Evolutionary conservation across 2,113 vertebrate species (phyloP).

Genomic region (Grammomys surdaster): DNA sequence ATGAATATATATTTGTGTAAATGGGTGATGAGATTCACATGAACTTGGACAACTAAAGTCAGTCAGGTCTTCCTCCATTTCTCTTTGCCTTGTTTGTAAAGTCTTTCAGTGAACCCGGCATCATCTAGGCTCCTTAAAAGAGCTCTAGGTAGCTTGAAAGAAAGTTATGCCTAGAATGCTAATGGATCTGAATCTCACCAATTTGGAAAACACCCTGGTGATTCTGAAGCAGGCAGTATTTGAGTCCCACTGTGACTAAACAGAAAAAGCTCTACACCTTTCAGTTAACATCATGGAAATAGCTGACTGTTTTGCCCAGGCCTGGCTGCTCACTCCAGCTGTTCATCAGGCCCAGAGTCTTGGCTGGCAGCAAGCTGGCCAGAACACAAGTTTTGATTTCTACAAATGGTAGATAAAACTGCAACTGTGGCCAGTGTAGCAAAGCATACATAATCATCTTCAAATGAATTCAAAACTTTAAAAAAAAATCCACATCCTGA

Average conservation of each 20-base stretch:
- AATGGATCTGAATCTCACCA: not conserved
- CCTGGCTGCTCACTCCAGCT: not conserved
- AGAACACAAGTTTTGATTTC: slow-evolving; percentile 58
- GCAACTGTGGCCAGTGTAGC: not conserved
- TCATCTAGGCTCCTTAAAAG: not conserved
- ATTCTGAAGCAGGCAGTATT: not conserved
- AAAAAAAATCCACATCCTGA: not conserved
- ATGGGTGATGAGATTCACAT: not conserved
- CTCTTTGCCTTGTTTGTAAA: too few species aligned
- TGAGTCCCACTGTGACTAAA: not conserved
- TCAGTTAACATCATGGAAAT: slow-evolving; percentile 7
- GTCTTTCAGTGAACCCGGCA: not conserved
- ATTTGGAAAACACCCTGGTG: not conserved
- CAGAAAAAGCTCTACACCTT: not conserved
- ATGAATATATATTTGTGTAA: not conserved
- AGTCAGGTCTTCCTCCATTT: not conserved
- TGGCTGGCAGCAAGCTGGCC: slow-evolving; percentile 55
- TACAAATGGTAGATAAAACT: not conserved
- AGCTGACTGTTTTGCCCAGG: not conserved
- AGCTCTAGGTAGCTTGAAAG: not conserved
- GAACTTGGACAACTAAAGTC: not conserved
- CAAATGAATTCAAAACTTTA: slow-evolving; percentile 50
- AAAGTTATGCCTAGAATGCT: not conserved
- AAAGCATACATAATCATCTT: slow-evolving; percentile 56
- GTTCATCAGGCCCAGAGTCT: slow-evolving; percentile 15